Conservation (phyloP, 2,113 vertebrate genomes). For the Anolis carolinensis region DNA sequence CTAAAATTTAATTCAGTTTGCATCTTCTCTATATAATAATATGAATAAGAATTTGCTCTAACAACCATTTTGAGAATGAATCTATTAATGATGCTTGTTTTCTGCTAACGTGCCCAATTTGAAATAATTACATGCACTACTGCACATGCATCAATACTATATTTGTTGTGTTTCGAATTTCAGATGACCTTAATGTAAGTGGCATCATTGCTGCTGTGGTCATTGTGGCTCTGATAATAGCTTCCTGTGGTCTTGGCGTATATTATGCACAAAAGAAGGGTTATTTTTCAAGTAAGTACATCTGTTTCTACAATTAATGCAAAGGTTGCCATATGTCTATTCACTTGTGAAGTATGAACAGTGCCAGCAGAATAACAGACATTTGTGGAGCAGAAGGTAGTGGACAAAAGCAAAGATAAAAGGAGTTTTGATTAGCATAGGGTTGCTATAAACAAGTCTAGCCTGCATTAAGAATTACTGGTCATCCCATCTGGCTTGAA, state of each 20-base stretch:
- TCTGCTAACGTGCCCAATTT: neutral
- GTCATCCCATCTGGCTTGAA: neutral
- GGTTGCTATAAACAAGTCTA: neutral
- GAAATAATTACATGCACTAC: neutral
- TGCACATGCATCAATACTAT: neutral
- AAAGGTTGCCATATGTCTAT: neutral
- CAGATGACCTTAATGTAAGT: constrained; percentile 87
- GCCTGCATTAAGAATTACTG: neutral
- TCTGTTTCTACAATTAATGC: neutral
- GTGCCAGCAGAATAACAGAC: neutral
- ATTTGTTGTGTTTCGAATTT: constrained; percentile 51
- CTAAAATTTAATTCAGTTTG: neutral
- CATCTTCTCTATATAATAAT: neutral
- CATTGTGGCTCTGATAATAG: constrained; percentile 75
- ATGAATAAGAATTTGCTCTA: neutral
- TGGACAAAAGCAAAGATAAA: neutral
- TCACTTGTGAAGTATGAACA: neutral
- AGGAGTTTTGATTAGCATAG: neutral
- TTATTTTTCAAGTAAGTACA: constrained; percentile 88
- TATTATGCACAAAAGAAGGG: constrained; percentile 86
- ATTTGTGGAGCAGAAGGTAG: neutral
- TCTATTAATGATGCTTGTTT: neutral
- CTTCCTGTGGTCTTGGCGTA: constrained; percentile 85
- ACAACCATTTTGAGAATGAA: neutral
- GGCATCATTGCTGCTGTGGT: constrained; percentile 82